Evolutionary conservation across 1,140 invertebrate species (phyloP), one percentile per base, ranked within the genome.

Genomic region (Laupala kohalensis): DNA sequence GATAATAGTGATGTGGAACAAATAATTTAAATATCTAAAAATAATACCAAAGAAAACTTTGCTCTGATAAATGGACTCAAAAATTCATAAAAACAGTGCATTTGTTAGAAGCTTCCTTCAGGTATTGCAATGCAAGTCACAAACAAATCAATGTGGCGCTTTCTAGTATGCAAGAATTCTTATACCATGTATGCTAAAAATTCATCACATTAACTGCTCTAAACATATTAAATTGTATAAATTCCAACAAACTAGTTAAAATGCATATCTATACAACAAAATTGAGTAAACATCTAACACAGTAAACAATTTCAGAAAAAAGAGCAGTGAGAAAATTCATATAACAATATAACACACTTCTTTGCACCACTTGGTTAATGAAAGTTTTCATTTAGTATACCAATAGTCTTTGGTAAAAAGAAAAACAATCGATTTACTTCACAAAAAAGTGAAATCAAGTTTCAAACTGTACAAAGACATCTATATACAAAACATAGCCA

Each of bases 331-430:
- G 9, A 53, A 53, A 53, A 53, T 53, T 53, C 37, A 19, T 53
- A 53, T 53, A 53, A 53, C 37, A 53, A 53, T 53, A 53, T 13
- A 53, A 53, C n/a, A n/a, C 37, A 53, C 37, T 53, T 53, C 37
- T 53, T 53, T 53, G 37, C 37, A 53, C 37, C 37, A 53, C 37
- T 53, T 13, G 19, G 37, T 53, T 53, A 9, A 53, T 53, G 37
- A 19, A 53, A 53, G 37, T 53, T 9, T 53, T 19, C 37, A 53
- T 53, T 53, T 13, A 70, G 25, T 37, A 70, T 15, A 30, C 69
- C 37, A 70, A 70, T 30, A 70, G 69, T 70, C 69, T 70, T 70
- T 70, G 69, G 69, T 70, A 70, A 70, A 29, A 70, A 70, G 23
- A 70, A 62, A 70, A 30, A 26, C 53, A 63, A 9, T 69, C 6